Evolutionary conservation across 1,140 invertebrate species (phyloP), one percentile per base, ranked within the genome.

Genomic region (Thereuonema tuberculata): DNA sequence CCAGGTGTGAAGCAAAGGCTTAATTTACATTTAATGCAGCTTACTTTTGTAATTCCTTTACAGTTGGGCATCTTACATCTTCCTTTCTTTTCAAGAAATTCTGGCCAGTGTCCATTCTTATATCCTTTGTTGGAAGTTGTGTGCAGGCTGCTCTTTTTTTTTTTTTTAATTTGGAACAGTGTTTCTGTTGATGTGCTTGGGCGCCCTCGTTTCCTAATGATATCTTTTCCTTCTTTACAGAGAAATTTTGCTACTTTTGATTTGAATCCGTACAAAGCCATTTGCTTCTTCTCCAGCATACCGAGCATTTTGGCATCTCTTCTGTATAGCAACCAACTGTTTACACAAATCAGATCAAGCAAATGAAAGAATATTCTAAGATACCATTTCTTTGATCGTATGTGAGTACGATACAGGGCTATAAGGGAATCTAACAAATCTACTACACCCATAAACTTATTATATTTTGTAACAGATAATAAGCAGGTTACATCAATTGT

Each of bases 371-470:
- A 74, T 24, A 77, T 65, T 62, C 71, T 56, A 20, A 71, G 62
- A 61, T 72, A 70, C 70, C 71, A 76, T 65, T 74, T 71, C 64
- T 68, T 67, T 61, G 67, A 71, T 68, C 70, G 73, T 29, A 73
- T 72, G 43, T 47, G 47, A 23, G 65, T 61, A 62, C 69, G 64
- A 66, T 77, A 74, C 49, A 70, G 66, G 23, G 69, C 70, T 61
- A 77, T 70, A 29, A 75, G 65, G 46, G 64, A 70, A 55, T 67
- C 67, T 46, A 63, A 62, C 26, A 66, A 59, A 61, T 70, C 68
- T n/a, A 76, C 75, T 37, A 72, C 73, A 52, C 74, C 75, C 75
- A 77, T 78, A 65, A 75, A 70, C 56, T 59, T 66, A 67, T 78
- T 77, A 65, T 77, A 78, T 57, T 70, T 68, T 47, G 64, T 65